A percentile compares a stretch with the other conserved stretches of the same genome.
phyloP scores from a whole-genome alignment of 1,140 invertebrate genomes.

The Drosophila virilis region DNA sequence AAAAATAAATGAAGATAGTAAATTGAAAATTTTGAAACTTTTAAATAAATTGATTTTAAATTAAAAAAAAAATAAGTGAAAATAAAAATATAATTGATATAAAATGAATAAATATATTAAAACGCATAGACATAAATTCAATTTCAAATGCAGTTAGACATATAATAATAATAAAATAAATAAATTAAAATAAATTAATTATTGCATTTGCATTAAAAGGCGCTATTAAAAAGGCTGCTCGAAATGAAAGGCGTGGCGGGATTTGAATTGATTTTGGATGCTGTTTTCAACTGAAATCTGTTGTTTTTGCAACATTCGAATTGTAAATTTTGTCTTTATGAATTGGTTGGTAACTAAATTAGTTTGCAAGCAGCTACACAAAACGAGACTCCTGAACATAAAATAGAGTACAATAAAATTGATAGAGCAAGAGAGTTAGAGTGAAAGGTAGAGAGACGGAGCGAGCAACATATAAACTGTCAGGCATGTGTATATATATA shows the following conservation, averaged over 20 bases:
- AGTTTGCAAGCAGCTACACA: constrained; percentile 66
- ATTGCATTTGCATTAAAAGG: constrained; percentile 52
- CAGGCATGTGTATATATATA: constrained; percentile 34
- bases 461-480: constrained; percentile 28
- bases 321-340: not conserved
- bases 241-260: constrained; percentile 42
- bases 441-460: constrained; percentile 6
- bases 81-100: constrained; percentile 5
- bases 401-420: constrained; percentile 18
- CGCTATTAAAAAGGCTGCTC: constrained; percentile 43
- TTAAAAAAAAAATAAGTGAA: constrained; percentile 1
- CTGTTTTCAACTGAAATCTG: constrained; percentile 13
- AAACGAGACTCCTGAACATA: constrained; percentile 56
- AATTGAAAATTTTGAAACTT: not conserved
- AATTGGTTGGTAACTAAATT: constrained; percentile 34
- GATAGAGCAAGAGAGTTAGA: not conserved
- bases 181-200: constrained; percentile 39
- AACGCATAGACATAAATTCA: constrained; percentile 31
- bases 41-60: constrained; percentile 2
- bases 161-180: constrained; percentile 36
- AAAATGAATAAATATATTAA: constrained; percentile 24
- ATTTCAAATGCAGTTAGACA: constrained; percentile 47
- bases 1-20: constrained; percentile 6
- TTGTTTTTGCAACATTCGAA: constrained; percentile 34
- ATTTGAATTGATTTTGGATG: constrained; percentile 11